Conservation (phyloP, 1,140 invertebrate genomes). For the Trinorchestia longiramus region DNA sequence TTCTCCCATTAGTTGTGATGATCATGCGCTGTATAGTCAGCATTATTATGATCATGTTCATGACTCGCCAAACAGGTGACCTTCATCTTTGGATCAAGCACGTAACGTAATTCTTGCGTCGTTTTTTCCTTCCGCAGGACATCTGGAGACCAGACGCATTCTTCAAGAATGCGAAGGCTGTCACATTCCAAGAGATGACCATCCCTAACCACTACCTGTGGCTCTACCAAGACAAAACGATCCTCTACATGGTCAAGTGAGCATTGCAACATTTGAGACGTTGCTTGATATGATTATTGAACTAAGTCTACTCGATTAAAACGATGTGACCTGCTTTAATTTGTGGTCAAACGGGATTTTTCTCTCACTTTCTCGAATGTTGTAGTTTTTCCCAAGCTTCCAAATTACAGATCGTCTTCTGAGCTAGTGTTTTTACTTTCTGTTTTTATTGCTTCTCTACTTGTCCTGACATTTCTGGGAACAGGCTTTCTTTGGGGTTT, state of each 20-base stretch:
- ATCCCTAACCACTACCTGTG: slow-evolving; percentile 83
- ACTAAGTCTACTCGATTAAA: no score
- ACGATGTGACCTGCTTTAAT: no score
- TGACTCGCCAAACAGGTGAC: neutral
- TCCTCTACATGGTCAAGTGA: slow-evolving; percentile 71
- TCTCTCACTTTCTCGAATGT: no score
- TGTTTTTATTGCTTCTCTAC: no score
- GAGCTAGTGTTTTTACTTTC: no score
- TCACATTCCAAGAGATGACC: slow-evolving; percentile 93
- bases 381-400: no score
- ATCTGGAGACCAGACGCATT: slow-evolving; percentile 85
- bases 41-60: neutral
- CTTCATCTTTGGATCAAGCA: neutral
- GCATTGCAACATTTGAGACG: slow-evolving; percentile 39
- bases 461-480: no score
- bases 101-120: neutral
- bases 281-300: no score
- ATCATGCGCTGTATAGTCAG: neutral
- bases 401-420: no score
- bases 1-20: no score
- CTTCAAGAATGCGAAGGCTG: slow-evolving; percentile 81
- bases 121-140: slow-evolving; percentile 70
- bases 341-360: no score
- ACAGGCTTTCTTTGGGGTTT: no score
- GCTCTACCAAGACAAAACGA: slow-evolving; percentile 69